Evolutionary conservation across 2,797 vertebrate genomes (phyloP).

Genomic region (Mus spretus): DNA sequence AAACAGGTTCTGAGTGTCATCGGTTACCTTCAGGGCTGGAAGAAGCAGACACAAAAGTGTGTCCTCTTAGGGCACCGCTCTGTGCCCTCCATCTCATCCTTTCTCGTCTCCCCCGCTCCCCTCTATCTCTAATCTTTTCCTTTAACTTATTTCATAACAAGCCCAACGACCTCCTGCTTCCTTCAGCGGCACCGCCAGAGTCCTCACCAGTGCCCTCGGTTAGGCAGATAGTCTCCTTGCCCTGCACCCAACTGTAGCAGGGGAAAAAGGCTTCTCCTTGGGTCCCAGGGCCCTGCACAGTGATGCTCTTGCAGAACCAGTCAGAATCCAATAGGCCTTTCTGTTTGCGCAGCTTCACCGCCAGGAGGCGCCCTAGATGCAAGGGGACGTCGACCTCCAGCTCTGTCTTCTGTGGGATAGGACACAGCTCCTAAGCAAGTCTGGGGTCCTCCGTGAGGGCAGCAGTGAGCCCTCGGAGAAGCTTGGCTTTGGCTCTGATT

Average conservation of each 20-base stretch:
- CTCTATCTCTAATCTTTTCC: background rate
- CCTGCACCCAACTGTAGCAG: constrained; percentile 49
- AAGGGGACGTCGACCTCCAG: background rate
- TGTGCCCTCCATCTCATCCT: too few species aligned
- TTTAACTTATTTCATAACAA: background rate
- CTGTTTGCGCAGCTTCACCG: constrained; percentile 62
- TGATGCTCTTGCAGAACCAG: constrained; percentile 59
- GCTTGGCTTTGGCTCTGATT: background rate
- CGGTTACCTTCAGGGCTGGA: constrained; percentile 82
- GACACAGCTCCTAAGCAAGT: too few species aligned
- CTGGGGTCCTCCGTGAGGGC: background rate
- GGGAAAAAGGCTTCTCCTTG: background rate
- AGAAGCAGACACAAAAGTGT: background rate
- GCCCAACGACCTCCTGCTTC: background rate
- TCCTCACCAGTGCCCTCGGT: constrained; percentile 42
- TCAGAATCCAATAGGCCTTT: background rate
- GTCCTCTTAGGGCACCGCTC: background rate
- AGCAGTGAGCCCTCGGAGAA: background rate
- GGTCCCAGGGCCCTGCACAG: background rate
- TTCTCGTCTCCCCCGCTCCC: background rate
- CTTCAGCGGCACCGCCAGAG: background rate
- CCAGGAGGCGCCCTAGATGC: constrained; percentile 62
- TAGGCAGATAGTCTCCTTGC: background rate
- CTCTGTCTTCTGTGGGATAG: background rate
- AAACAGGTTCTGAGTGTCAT: constrained; percentile 66